phyloP scores from a whole-genome alignment of 2,888 invertebrate species.

The Perizoma affinitatum region DNA sequence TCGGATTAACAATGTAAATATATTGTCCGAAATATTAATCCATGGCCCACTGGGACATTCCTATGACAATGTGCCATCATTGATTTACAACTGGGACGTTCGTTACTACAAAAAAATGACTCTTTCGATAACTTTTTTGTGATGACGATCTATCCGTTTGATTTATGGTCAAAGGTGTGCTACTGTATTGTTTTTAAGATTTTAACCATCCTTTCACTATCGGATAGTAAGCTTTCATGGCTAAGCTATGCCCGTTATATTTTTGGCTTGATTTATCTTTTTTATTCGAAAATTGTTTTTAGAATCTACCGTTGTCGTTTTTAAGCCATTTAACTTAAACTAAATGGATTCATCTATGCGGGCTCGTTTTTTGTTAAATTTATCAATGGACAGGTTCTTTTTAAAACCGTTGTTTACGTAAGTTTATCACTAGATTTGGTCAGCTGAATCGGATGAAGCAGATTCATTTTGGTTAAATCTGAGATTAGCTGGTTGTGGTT shows the following conservation, averaged over 20 bases:
- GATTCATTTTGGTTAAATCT: too few relatives aligned
- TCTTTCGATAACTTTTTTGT: slow-evolving; percentile 27
- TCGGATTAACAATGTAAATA: slow-evolving; percentile 72
- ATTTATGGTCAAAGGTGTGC: slow-evolving; percentile 33
- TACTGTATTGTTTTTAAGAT: slow-evolving; percentile 33
- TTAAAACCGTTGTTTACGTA: too few relatives aligned
- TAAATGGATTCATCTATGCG: too few relatives aligned
- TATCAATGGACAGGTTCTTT: too few relatives aligned
- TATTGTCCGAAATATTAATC: slow-evolving; percentile 65
- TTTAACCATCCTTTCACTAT: slow-evolving; percentile 26
- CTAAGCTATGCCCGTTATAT: slow-evolving; percentile 6
- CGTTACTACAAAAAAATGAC: slow-evolving; percentile 36
- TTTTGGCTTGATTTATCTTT: background rate
- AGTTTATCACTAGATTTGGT: too few relatives aligned
- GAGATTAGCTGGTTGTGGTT: too few relatives aligned
- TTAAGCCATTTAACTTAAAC: too few relatives aligned
- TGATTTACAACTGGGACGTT: slow-evolving; percentile 47
- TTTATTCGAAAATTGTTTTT: background rate
- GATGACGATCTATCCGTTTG: slow-evolving; percentile 18
- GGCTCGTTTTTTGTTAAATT: too few relatives aligned
- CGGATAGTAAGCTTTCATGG: background rate
- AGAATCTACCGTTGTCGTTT: background rate
- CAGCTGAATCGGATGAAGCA: too few relatives aligned
- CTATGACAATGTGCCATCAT: slow-evolving; percentile 47
- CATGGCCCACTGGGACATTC: slow-evolving; percentile 55